Conservation (phyloP, 2,113 vertebrate species). For the Microtus pennsylvanicus region DNA sequence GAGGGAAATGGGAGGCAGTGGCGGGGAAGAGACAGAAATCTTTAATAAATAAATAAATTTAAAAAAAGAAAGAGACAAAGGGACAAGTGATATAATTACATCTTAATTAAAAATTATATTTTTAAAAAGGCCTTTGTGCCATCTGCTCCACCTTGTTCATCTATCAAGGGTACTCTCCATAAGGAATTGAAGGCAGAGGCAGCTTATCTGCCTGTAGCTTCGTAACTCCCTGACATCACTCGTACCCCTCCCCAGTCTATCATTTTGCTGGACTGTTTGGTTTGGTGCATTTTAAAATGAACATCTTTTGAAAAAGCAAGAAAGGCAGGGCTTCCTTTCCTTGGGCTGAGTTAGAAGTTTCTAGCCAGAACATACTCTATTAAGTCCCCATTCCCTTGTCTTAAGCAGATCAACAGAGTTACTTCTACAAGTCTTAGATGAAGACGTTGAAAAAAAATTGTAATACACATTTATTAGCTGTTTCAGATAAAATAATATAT, state of each 20-base stretch:
- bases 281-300: conserved; percentile 16
- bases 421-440: neutral
- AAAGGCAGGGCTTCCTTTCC: neutral
- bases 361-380: neutral
- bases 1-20: no score
- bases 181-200: neutral
- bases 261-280: neutral
- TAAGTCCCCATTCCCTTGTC: neutral
- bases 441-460: conserved; percentile 23
- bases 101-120: neutral
- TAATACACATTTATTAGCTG: neutral
- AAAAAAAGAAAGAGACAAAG: neutral
- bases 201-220: neutral
- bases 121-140: neutral
- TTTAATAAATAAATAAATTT: no score
- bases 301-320: neutral
- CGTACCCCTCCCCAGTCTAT: neutral
- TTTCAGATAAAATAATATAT: neutral
- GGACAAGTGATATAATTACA: neutral
- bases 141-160: neutral
- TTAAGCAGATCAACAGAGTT: neutral
- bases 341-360: conserved; percentile 52
- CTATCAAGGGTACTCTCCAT: neutral
- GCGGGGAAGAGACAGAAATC: no score
- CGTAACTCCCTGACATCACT: neutral